Conservation (phyloP, 1,140 invertebrate genomes). For the Araneus ventricosus region DNA sequence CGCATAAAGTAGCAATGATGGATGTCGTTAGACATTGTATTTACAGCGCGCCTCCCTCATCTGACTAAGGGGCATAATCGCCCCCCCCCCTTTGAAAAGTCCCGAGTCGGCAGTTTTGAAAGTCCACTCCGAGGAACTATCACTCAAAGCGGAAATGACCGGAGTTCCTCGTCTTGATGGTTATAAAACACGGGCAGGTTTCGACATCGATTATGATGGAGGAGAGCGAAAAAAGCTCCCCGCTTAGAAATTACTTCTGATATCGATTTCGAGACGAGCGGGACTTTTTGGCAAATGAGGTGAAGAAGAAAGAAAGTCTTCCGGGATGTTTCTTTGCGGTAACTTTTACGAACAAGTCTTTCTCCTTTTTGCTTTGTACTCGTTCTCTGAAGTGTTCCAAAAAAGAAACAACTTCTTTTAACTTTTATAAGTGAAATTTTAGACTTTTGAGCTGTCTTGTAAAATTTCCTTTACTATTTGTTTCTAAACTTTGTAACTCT, state of each 20-base stretch:
- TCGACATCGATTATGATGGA: conserved; percentile 16
- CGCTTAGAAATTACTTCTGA: conserved; percentile 25
- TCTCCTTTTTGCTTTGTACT: too few relatives aligned
- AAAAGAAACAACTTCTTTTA: too few relatives aligned
- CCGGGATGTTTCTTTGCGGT: too few relatives aligned
- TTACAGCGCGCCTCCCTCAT: not conserved
- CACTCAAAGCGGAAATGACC: conserved; percentile 17
- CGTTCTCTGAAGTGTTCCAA: too few relatives aligned
- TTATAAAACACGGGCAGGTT: conserved; percentile 19
- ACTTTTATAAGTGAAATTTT: too few relatives aligned
- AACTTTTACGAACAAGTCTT: too few relatives aligned
- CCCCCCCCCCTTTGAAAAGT: not conserved
- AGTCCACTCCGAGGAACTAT: not conserved
- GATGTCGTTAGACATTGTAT: conserved; percentile 20
- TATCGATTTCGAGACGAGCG: conserved; percentile 2
- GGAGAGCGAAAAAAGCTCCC: not conserved
- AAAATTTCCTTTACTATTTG: too few relatives aligned
- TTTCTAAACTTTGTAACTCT: too few relatives aligned
- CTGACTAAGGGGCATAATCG: not conserved
- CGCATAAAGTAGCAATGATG: conserved; percentile 1
- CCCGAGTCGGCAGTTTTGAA: not conserved
- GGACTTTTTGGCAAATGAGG: not conserved
- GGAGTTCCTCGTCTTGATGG: not conserved
- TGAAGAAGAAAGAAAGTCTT: not conserved
- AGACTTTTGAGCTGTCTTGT: too few relatives aligned